Evolutionary conservation across 2,888 invertebrate species (phyloP), one percentile per base, ranked within the genome.

Genomic region (Pristionchus maxplancki): DNA sequence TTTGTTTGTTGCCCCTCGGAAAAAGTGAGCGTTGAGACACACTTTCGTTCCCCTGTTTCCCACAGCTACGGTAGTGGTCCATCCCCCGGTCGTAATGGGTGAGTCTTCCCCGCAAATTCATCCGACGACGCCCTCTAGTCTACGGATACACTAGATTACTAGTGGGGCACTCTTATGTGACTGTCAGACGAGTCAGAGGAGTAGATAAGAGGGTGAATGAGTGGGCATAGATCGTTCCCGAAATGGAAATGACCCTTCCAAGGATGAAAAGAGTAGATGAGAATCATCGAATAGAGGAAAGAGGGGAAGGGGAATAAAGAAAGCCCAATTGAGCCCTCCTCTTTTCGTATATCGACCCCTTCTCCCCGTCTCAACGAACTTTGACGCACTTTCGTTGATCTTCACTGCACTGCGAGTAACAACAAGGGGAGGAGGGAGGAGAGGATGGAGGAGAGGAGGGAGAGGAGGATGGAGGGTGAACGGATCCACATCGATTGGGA

Each of bases 351-450:
- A 37, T 53, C 84, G 28, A 67, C 53, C 82, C 53, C 24, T 31
- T 40, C 24, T 20, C 82, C 28, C 82, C 71, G 13, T 40, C 28
- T 53, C 34, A 83, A 53, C 13, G 82, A 83, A 83, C 82, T 83
- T 83, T 53, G 82, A 20, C 53, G 82, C 82, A 83, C 82, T 83
- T 83, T 83, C 31, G 82, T 83, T 83, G 82, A 53, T 83, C 82
- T 83, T 83, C 31, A 28, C 50, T 83, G 82, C 53, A 83, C 82
- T 83, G 82, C 13, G 28, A 50, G 50, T 28, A 81, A 83, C 82
- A 83, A 83, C 82, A 83, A 53, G 82, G 82, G 31, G 81, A 48
- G 48, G n/a, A 37, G 81, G 28, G 81, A 81, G 81, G 50, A 24
- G 82, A 83, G 34, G 34, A 20, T 53, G 53, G 53, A 31, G 53